Base-by-base conservation (phyloP, 2,888 invertebrate genomes). In the Alitta virens region DNA sequence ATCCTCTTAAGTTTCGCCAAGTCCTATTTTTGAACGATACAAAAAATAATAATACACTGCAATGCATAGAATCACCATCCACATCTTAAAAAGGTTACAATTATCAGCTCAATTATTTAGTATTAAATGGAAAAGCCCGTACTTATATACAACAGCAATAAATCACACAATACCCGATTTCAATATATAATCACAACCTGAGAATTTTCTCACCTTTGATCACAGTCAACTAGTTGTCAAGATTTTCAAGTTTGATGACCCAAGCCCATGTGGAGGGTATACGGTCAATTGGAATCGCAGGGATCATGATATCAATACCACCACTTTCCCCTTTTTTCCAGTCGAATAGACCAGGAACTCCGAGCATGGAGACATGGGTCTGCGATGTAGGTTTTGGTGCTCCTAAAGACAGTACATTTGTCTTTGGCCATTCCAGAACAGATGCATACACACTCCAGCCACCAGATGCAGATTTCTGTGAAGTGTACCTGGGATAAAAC, bases 381-480 rank as follows among this genome's bases (percentile, higher is more conserved):
- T 75, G 68, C 1, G 72, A 64, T 18, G 81, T 70, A 1, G 75
- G 63, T 3, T 77, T 75, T 1, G 84, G 75, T 0, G 85, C 80
- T 65, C 84, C 84, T 9, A 89, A 79, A 23, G 79, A 69, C 12
- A 90, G 78, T 21, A 83, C 75, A 64, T 85, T 85, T 50, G 85
- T 80, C 25, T 79, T 75, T 0, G 92, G 91, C 90, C 92, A 92
- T 1, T 85, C 78, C 40, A 92, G 81, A 21, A 88, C 81, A 53
- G 87, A 87, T 0, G 89, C 91, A 78, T 89, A 93, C 16, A 91
- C 84, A 25, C 58, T 62, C 26, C n/a, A 46, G 24, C 66, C 68
- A 7, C 68, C 68, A 2, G 63, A 65, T 23, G 23, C 25, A 12
- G 63, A 3, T 24, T 57, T 59, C 52, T 69, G 68, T 12, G 57